phyloP scores from a whole-genome alignment of 2,888 invertebrate genomes.

The Pycnomerus fuliginosus region DNA sequence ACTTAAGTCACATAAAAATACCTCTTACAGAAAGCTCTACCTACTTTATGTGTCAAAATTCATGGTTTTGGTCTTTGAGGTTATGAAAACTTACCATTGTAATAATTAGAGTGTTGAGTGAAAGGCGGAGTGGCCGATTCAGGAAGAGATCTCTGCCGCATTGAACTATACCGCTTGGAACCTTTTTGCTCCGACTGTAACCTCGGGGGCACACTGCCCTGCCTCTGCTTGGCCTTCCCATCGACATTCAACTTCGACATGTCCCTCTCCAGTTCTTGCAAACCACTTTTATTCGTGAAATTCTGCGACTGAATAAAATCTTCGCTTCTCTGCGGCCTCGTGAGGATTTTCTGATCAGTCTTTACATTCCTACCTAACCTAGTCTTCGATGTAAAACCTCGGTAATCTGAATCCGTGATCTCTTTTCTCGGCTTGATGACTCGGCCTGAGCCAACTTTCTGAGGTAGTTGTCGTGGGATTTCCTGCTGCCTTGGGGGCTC shows the following conservation, averaged over 20 bases:
- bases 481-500: constrained; percentile 2
- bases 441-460: constrained; percentile 40
- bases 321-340: constrained; percentile 24
- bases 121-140: constrained; percentile 53
- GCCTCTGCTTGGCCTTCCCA: constrained; percentile 34
- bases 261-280: constrained; percentile 43
- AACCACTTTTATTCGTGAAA: constrained; percentile 52
- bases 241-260: constrained; percentile 42
- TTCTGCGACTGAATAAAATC: constrained; percentile 44
- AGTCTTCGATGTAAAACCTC: constrained; percentile 48
- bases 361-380: constrained; percentile 40
- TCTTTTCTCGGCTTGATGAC: constrained; percentile 44
- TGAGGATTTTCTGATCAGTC: constrained; percentile 35
- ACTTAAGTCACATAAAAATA: too few relatives aligned
- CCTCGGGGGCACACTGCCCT: constrained; percentile 50
- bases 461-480: constrained; percentile 17
- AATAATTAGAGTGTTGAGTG: constrained; percentile 41
- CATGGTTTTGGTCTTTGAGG: too few relatives aligned
- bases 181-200: constrained; percentile 51
- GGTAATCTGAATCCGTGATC: constrained; percentile 48
- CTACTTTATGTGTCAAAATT: too few relatives aligned
- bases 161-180: constrained; percentile 59
- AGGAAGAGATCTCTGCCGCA: constrained; percentile 59
- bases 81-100: constrained; percentile 44
- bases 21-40: too few relatives aligned